A percentile compares a stretch with the other conserved stretches of the same genome.
Conservation (phyloP, 2,888 invertebrate genomes). For the Lasioglossum vierecki region DNA sequence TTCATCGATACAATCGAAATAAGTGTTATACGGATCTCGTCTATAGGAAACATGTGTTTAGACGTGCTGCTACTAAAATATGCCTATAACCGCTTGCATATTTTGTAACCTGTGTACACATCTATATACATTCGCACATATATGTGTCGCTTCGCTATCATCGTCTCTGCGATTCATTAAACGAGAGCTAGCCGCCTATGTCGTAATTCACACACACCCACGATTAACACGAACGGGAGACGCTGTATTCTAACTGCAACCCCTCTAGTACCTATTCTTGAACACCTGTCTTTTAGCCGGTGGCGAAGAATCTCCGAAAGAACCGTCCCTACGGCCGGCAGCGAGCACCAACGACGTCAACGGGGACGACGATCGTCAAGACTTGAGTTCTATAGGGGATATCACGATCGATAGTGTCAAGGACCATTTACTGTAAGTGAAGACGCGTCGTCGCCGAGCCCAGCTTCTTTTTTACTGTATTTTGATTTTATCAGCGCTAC, state of each 20-base stretch:
- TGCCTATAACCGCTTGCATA: conserved; percentile 66
- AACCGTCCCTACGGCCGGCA: conserved; percentile 78
- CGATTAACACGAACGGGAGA: conserved; percentile 55
- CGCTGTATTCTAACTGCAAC: conserved; percentile 41
- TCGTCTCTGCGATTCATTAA: conserved; percentile 46
- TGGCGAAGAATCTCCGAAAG: conserved; percentile 79
- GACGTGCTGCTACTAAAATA: conserved; percentile 47
- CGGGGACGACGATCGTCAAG: conserved; percentile 85
- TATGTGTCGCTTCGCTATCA: conserved; percentile 64
- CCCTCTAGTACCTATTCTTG: conserved; percentile 66
- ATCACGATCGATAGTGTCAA: conserved; percentile 97
- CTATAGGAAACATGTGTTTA: conserved; percentile 19
- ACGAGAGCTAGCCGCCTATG: conserved; percentile 43
- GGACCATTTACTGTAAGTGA: conserved; percentile 89
- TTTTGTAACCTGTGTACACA: conserved; percentile 59
- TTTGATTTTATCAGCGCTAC: conserved; percentile 50
- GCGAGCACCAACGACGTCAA: conserved; percentile 82
- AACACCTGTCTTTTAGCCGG: conserved; percentile 78
- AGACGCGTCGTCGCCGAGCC: conserved; percentile 3
- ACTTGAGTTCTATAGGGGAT: conserved; percentile 89
- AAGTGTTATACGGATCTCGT: not conserved
- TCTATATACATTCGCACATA: conserved; percentile 48
- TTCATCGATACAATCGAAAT: conserved; percentile 14
- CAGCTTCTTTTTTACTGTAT: conserved; percentile 52
- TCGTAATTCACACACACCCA: conserved; percentile 31